Evolutionary conservation across 2,888 invertebrate genomes (phyloP), one percentile per base, ranked within the genome.

Genomic region (Caenorhabditis zanzibari): DNA sequence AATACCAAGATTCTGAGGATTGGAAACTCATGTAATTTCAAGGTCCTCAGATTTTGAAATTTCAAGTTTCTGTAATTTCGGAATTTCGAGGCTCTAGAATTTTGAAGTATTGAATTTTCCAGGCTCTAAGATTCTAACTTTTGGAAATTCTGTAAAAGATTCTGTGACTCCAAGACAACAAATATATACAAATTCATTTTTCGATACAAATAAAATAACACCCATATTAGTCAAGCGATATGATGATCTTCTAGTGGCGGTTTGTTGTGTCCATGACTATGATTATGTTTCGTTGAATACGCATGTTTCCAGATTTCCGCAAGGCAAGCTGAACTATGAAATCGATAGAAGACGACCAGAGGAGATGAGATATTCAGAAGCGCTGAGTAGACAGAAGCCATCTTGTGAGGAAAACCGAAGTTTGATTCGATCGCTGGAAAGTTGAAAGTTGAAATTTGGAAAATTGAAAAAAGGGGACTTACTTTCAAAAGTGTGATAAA

Each of bases 361-460:
- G 85, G 85, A 7, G 82, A 82, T 38, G 76, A 75, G n/a, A 82
- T 69, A 28, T 85, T 79, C 1, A 85, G 58, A 14, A 85, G 80
- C 0, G 59, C 66, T 7, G 75, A 72, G 80, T 91, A 91, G n/a
- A 84, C 81, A 9, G 74, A 32, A 5, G 72, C 44, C 38, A 81
- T 81, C 12, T 73, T 41, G n/a, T 76, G 64, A 26, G 85, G 82
- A 14, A 86, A 85, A 6, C 86, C 86, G 52, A 79, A 85, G 32
- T 74, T 77, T n/a, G 89, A 86, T 61, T 90, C 90, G 88, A 91
- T 91, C 7, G 88, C 90, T 86, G 66, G 22, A 68, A 68, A 24
- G 0, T 41, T 32, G 6, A 32, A 12, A 14, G 10, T 1, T 35
- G 10, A 14, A n/a, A 38, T 14, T 10, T 12, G 10, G 12, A 38